These are phyloP conservation scores for Drosophila conformis DNA, from an alignment of 2,888 invertebrate species.

Conservation along the genomic window DNA sequence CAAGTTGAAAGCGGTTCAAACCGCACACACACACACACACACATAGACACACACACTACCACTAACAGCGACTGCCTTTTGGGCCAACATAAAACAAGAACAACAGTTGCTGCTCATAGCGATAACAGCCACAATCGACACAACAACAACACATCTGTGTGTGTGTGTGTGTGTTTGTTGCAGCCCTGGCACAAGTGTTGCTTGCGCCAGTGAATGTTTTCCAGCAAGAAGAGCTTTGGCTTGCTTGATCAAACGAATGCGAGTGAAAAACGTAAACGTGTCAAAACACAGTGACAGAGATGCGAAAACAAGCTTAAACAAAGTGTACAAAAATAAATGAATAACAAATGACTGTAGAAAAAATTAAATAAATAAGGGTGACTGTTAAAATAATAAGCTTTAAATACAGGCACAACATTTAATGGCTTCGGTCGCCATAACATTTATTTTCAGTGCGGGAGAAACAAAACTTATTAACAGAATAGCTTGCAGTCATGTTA, in stretches of 20 bases:
- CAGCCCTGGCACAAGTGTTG: constrained; percentile 50
- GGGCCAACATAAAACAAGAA: constrained; percentile 44
- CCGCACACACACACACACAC: constrained; percentile 38
- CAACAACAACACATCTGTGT: constrained; percentile 27
- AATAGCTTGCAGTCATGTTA: neutral
- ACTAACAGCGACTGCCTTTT: constrained; percentile 39
- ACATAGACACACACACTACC: constrained; percentile 14
- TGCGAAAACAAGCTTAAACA: constrained; percentile 1
- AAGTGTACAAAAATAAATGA: neutral
- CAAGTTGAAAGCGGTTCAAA: constrained; percentile 76
- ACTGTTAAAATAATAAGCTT: neutral
- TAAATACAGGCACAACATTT: neutral
- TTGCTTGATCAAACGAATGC: constrained; percentile 22
- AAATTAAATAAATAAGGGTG: neutral
- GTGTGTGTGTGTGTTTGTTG: constrained; percentile 21
- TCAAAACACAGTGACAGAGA: constrained; percentile 56
- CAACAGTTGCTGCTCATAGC: constrained; percentile 15
- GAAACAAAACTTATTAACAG: neutral
- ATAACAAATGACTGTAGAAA: neutral
- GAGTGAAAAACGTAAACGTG: constrained; percentile 60
- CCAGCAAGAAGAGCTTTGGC: constrained; percentile 44
- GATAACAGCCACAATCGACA: constrained; percentile 19
- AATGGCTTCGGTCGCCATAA: neutral
- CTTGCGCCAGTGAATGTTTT: constrained; percentile 35
- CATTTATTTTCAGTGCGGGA: neutral